phyloP scores from a whole-genome alignment of 1,140 invertebrate genomes.

The Zophobas atratus region DNA sequence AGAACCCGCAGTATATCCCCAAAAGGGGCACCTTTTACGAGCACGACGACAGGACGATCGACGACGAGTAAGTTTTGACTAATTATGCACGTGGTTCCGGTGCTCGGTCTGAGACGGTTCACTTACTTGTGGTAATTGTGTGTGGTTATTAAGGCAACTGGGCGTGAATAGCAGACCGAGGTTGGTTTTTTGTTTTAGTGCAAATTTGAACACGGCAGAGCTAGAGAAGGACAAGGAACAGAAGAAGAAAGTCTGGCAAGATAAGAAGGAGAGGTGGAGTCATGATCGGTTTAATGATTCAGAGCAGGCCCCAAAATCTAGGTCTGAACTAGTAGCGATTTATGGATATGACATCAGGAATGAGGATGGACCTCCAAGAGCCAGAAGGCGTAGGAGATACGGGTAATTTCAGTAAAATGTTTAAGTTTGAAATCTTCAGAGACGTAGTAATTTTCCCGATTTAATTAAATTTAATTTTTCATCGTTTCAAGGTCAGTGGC shows the following conservation, averaged over 20 bases:
- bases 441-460: too few relatives aligned
- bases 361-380: conserved; percentile 91
- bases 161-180: not conserved
- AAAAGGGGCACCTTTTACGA: conserved; percentile 97
- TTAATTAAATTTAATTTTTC: too few relatives aligned
- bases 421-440: too few relatives aligned
- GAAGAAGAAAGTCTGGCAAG: conserved; percentile 75
- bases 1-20: conserved; percentile 97
- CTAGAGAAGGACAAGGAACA: conserved; percentile 67
- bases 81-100: conserved; percentile 1
- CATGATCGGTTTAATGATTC: conserved; percentile 91
- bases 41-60: conserved; percentile 91
- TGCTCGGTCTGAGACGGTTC: too few relatives aligned
- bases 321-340: conserved; percentile 87
- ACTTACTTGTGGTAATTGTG: too few relatives aligned
- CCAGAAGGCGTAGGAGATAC: conserved; percentile 86
- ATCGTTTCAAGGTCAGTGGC: too few relatives aligned
- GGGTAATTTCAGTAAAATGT: conserved; percentile 72
- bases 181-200: not conserved
- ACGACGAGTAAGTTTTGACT: conserved; percentile 72
- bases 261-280: conserved; percentile 84
- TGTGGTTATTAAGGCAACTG: too few relatives aligned
- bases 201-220: conserved; percentile 65
- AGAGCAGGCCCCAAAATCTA: conserved; percentile 88
- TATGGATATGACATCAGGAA: conserved; percentile 97